phyloP scores from a whole-genome alignment of 2,888 invertebrate species.

The Lochmaea crataegi region DNA sequence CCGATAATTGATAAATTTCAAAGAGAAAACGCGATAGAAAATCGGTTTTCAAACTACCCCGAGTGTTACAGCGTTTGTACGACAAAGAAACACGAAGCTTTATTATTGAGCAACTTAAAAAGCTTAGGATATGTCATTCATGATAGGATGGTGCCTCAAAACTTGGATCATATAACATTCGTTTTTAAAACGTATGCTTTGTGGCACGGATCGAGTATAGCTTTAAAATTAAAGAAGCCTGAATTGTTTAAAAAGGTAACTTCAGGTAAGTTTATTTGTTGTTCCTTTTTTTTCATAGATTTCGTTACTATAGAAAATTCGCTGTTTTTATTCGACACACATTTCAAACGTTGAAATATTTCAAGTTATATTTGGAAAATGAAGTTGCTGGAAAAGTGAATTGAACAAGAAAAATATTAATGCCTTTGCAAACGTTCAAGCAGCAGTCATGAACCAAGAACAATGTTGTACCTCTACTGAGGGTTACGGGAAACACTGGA shows the following conservation, averaged over 20 bases:
- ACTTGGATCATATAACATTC: constrained; percentile 50
- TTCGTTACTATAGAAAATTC: too few relatives aligned
- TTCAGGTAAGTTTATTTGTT: constrained; percentile 38
- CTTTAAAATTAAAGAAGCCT: constrained; percentile 46
- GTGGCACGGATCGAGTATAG: constrained; percentile 52
- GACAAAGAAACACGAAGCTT: constrained; percentile 49
- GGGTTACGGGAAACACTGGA: too few relatives aligned
- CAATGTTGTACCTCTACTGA: too few relatives aligned
- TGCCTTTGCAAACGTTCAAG: too few relatives aligned
- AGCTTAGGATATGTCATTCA: constrained; percentile 50
- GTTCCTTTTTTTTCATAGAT: too few relatives aligned
- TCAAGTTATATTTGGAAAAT: too few relatives aligned
- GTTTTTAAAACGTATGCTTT: constrained; percentile 49
- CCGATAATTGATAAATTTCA: constrained; percentile 48
- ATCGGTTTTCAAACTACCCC: constrained; percentile 44
- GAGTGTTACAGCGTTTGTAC: constrained; percentile 50
- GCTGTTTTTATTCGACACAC: too few relatives aligned
- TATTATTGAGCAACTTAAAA: constrained; percentile 53
- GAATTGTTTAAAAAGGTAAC: constrained; percentile 47
- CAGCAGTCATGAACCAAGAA: too few relatives aligned
- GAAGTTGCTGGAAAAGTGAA: too few relatives aligned
- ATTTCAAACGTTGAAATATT: too few relatives aligned
- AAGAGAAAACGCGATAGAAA: constrained; percentile 35
- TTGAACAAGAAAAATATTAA: too few relatives aligned
- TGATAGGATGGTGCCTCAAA: constrained; percentile 50